A percentile compares a stretch with the other conserved stretches of the same genome.
These are phyloP conservation scores for Brachirus orientalis DNA, from an alignment of 2,113 vertebrate species.

Conservation along the genomic window DNA sequence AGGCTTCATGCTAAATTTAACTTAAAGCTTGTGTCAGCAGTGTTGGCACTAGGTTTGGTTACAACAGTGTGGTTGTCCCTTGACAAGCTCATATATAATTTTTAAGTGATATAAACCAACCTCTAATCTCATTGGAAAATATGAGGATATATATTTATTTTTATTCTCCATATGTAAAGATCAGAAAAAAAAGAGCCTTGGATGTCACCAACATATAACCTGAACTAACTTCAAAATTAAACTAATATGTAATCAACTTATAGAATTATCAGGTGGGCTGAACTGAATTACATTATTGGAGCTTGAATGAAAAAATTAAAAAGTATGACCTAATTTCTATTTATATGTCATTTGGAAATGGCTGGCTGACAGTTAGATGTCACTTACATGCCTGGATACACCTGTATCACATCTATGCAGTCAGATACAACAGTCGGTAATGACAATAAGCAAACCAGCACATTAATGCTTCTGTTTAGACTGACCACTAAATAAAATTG, in stretches of 20 bases:
- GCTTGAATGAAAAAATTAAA: neutral
- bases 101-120: neutral
- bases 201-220: neutral
- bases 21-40: constrained; percentile 42
- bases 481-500: too few species aligned
- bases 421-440: too few species aligned
- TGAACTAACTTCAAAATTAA: neutral
- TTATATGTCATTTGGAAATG: too few species aligned
- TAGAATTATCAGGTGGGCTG: neutral
- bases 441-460: too few species aligned
- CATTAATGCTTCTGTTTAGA: too few species aligned
- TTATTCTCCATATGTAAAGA: too few species aligned
- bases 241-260: too few species aligned
- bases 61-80: constrained; percentile 20
- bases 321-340: too few species aligned
- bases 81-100: neutral
- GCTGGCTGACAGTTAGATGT: too few species aligned
- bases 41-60: constrained; percentile 43
- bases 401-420: too few species aligned
- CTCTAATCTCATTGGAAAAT: neutral
- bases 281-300: neutral
- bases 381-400: too few species aligned
- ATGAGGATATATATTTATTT: neutral
- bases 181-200: too few species aligned
- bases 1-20: constrained; percentile 61